Conservation (phyloP, 37 sponge, comb jelly and placozoan species). For the Chondrosia reniformis region DNA sequence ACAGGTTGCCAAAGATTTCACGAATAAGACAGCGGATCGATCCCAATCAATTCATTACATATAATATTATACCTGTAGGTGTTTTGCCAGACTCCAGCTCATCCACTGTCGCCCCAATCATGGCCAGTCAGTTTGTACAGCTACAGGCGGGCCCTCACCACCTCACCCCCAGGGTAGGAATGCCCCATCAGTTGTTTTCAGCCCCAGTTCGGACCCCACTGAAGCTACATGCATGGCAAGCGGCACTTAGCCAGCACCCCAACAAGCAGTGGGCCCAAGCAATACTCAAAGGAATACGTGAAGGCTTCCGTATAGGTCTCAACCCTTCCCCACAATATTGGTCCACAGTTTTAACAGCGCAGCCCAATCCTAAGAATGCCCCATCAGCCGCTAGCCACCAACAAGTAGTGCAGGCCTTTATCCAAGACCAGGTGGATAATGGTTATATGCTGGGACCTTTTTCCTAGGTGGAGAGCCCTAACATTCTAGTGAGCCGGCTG, state of each 20-base stretch:
- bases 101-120: neutral
- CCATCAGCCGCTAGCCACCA: too few species aligned
- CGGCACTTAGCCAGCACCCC: neutral
- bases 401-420: too few species aligned
- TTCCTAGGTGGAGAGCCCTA: too few species aligned
- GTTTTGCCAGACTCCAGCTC: neutral
- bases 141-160: constrained; percentile 7
- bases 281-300: neutral
- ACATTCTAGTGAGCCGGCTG: too few species aligned
- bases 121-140: constrained; percentile 2
- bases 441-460: too few species aligned
- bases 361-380: neutral
- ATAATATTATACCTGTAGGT: neutral
- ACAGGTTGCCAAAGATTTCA: too few species aligned
- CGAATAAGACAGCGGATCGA: too few species aligned
- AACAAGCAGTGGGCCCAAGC: neutral
- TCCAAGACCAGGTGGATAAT: too few species aligned
- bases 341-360: too few species aligned
- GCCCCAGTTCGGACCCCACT: neutral
- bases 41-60: too few species aligned
- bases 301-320: constrained; percentile 13
- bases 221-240: neutral
- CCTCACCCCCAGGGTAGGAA: neutral
- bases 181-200: neutral
- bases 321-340: too few species aligned